Base-by-base conservation (phyloP, 2,113 vertebrate species). In the Notarius quadriscutis region DNA sequence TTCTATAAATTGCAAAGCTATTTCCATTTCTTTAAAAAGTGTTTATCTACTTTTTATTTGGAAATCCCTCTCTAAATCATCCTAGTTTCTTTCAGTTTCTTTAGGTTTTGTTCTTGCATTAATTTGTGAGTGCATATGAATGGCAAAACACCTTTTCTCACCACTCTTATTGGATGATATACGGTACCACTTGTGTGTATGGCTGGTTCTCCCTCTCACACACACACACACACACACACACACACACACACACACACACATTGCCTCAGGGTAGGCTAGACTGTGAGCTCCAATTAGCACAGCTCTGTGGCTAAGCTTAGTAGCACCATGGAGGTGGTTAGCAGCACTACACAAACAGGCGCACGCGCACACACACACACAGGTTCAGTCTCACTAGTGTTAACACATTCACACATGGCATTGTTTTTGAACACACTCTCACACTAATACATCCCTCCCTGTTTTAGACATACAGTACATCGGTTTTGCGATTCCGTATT, bases 241-340 rank as follows among this genome's bases (percentile, higher is more conserved):
- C 75, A 71, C 86, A 85, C 86, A 87, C 83, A 78, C 87, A 78
- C 86, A 87, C 91, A 91, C 89, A 88, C 90, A 90, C 91, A 92
- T 55, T 72, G 94, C 94, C 93, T 90, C 92, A 92, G 93, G 94
- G 93, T 93, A 93, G 91, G 94, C 90, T 92, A 93, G 92, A 93
- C 94, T 94, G 93, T 94, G 94, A 94, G 90, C 93, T 94, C 94
- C 94, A 95, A 95, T 95, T 95, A 95, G 93, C 92, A 93, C 90
- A 93, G 94, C 94, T 93, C 93, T 92, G 94, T 86, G 94, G 94
- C 93, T 91, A 93, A 93, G 91, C 90, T 90, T 92, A 93, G 94
- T 94, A 89, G 89, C 92, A 92, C 94, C 93, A 92, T 93, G 91
- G 67, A 92, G 92, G 91, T 93, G 94, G 91, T 87, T 91, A 93